Evolutionary conservation across 92 coral and sea anemone genomes (phyloP), one percentile per base, ranked within the genome.

Genomic region (Siderastrea radians): DNA sequence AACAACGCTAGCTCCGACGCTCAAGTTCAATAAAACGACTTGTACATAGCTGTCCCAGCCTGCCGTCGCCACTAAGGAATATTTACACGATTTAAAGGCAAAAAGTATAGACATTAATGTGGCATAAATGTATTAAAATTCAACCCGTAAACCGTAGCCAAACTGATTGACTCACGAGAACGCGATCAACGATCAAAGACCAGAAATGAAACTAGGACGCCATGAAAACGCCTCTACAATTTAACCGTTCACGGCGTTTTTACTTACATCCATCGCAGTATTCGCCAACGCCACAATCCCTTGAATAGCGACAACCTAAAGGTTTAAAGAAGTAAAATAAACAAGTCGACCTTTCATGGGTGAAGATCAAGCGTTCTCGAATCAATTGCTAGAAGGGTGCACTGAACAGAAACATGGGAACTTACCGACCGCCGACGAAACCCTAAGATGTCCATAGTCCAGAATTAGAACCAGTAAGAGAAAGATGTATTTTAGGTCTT

Each of bases 361-460:
- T 61, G 66, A 17, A 52, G 67, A 74, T 74, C 49, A 57, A 57
- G 68, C 10, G 87, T 84, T 62, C 78, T 74, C 68, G 81, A 84
- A 72, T 50, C 62, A 72, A 74, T 84, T 80, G 43, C 47, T 57
- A 14, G 43, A 13, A 1, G 14, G 12, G 38, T 60, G 58, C 68
- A 79, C 69, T 58, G 52, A 15, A 84, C 3, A 75, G 19, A 90
- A 26, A 26, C 38, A 73, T 11, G 43, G 14, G 26, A 71, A 86
- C 95, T 95, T 91, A 95, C 98, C 98, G 76, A 74, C 90, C 87
- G 85, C 90, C 67, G 83, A 50, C 74, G 82, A 89, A 69, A 88
- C 96, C 76, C 96, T 89, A 49, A 86, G 90, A 87, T 93, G 94
- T 85, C 93, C 98, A 86, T 82, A 55, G 58, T 88, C 85, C 17